Evolutionary conservation across 2,888 invertebrate genomes (phyloP), one percentile per base, ranked within the genome.

Genomic region (Zelleria hepariella): DNA sequence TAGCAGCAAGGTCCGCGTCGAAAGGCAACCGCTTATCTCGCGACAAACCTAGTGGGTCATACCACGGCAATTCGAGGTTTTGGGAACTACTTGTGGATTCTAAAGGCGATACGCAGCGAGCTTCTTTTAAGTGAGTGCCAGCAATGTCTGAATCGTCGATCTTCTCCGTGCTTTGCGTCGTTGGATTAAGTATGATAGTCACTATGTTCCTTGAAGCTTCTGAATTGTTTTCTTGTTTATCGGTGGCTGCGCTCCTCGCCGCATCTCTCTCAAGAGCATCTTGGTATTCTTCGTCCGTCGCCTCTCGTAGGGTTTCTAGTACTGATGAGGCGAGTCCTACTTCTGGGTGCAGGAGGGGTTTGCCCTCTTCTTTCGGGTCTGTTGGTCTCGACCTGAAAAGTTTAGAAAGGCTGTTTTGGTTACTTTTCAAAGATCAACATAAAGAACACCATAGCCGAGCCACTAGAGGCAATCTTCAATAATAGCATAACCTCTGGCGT

Each of bases 321-420:
- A 88, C 80, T 3, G 86, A 86, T 2, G 84, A 80, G 1, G 86
- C 86, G 0, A 88, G 74, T 21, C 73, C 80, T 8, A 87, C 85
- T 73, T 88, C 87, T 15, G 87, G 88, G 58, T 81, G 78, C 18
- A 88, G 68, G 6, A 88, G 69, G 0, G 82, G 85, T 60, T 84
- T 84, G 0, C 67, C 56, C 1, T 82, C 78, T 60, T 75, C 75
- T 63, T 78, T 79, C 26, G 64, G 60, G 3, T 71, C 70, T 4
- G 61, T 26, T 4, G 69, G 62, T 55, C 83, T 86, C 68, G 21
- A n/a, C 10, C 18, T 20, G 21, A 49, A 49, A 49, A 49, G 21
- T 49, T 18, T 49, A 2, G 49, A 49, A 49, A 49, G 21, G 3
- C 49, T 49, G 21, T 18, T 49, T 20, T n/a, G 6, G 21, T 49